Evolutionary conservation across 1,140 invertebrate species (phyloP).

Genomic region (Zaprionus gabonicus): DNA sequence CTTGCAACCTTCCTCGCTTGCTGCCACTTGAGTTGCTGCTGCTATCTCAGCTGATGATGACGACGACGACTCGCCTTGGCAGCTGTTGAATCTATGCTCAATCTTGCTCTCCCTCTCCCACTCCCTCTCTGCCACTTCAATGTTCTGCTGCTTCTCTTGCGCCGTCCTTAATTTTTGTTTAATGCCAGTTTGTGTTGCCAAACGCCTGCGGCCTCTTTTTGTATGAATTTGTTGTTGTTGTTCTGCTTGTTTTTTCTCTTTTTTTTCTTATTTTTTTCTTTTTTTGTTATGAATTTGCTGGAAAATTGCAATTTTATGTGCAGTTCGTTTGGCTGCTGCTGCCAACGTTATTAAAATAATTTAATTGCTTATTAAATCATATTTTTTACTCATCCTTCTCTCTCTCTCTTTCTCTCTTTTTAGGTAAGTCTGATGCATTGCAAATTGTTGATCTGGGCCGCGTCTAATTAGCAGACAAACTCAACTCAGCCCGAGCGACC

Average conservation of each 20-base stretch:
- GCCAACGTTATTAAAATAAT: conserved; percentile 74
- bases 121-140: conserved; percentile 10
- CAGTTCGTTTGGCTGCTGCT: conserved; percentile 61
- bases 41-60: conserved; percentile 64
- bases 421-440: conserved; percentile 60
- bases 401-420: conserved; percentile 45
- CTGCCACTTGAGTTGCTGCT: conserved; percentile 68
- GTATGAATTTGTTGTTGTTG: conserved; percentile 54
- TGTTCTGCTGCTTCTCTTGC: neutral
- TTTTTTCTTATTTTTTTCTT: conserved; percentile 14
- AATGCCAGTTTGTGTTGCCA: conserved; percentile 57
- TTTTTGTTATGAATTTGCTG: conserved; percentile 72
- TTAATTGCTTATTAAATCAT: conserved; percentile 82
- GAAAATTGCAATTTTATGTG: conserved; percentile 82
- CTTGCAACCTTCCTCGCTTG: conserved; percentile 25
- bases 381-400: conserved; percentile 48
- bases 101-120: neutral
- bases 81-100: conserved; percentile 58
- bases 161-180: conserved; percentile 55
- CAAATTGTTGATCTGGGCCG: conserved; percentile 27
- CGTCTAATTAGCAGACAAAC: conserved; percentile 42
- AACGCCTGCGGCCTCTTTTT: conserved; percentile 71
- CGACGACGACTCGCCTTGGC: conserved; percentile 62
- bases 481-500: neutral
- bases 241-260: conserved; percentile 26